A percentile compares a stretch with the other conserved stretches of the same genome.
Conservation (phyloP, 2,888 invertebrate genomes). For the Campoplex capitator region DNA sequence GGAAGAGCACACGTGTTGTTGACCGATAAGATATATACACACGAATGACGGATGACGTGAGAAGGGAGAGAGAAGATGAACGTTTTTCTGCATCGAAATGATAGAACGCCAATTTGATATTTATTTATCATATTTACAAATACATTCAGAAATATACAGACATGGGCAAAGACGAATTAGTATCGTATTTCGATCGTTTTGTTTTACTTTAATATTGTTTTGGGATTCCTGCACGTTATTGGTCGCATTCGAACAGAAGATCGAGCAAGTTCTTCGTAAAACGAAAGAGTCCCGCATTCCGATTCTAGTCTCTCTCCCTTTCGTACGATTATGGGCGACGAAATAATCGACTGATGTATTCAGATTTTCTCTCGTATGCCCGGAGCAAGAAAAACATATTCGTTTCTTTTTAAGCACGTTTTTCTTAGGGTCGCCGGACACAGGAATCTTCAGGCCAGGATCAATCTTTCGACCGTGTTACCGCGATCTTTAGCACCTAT, state of each 20-base stretch:
- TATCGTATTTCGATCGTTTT: not conserved
- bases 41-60: slow-evolving; percentile 51
- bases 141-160: too few species aligned
- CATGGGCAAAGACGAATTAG: too few species aligned
- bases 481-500: not conserved
- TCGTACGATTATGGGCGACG: not conserved
- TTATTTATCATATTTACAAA: slow-evolving; percentile 6
- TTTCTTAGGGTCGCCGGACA: not conserved
- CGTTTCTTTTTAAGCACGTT: not conserved
- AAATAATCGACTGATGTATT: not conserved
- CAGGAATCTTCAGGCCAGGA: not conserved
- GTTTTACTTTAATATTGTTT: not conserved
- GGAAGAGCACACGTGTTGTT: slow-evolving; percentile 61
- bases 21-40: slow-evolving; percentile 66
- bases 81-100: not conserved
- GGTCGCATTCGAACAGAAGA: not conserved
- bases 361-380: not conserved
- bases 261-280: not conserved
- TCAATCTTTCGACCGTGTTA: not conserved
- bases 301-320: not conserved
- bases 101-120: not conserved
- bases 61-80: slow-evolving; percentile 10
- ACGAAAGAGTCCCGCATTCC: not conserved
- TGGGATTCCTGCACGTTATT: not conserved
- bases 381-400: not conserved